Percentiles rank a stretch among this genome's conserved stretches.
These are phyloP conservation scores for Staurois parvus DNA, from an alignment of 2,797 vertebrate species.

Conservation along the genomic window DNA sequence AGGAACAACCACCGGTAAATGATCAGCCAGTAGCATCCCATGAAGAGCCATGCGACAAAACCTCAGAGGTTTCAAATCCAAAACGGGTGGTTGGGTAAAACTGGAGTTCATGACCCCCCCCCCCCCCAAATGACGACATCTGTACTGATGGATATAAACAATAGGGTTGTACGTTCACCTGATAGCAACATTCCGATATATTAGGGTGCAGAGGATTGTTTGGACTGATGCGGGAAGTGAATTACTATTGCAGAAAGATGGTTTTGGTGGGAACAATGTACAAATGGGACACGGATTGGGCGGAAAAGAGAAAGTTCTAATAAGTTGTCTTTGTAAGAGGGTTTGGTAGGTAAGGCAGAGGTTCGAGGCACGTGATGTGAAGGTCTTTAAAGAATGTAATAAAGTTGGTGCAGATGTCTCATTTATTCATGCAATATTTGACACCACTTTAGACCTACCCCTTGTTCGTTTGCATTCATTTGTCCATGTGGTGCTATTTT, in stretches of 20 bases:
- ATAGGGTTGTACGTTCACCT: not conserved
- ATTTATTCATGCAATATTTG: not conserved
- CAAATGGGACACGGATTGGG: not conserved
- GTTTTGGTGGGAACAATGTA: not conserved
- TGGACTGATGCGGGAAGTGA: constrained; percentile 1
- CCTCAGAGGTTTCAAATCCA: not conserved
- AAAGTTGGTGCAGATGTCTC: not conserved
- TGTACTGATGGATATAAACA: constrained; percentile 6
- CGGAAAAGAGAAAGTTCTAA: not conserved
- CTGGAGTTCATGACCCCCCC: constrained; percentile 18
- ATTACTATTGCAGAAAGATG: not conserved
- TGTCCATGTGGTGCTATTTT: constrained; percentile 11
- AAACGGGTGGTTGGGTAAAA: constrained; percentile 6
- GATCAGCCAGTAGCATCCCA: constrained; percentile 14
- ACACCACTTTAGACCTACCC: not conserved
- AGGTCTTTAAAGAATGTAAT: not conserved
- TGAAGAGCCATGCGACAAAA: not conserved
- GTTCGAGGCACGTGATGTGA: constrained; percentile 46
- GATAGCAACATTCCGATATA: not conserved
- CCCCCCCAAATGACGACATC: constrained; percentile 13
- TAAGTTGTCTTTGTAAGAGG: constrained; percentile 4
- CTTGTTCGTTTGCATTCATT: not conserved
- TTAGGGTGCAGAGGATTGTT: not conserved
- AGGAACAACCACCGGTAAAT: constrained; percentile 29
- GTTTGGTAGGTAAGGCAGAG: constrained; percentile 36